Percentiles rank a stretch among this genome's conserved stretches.
These are phyloP conservation scores for Rosalia funebris DNA, from an alignment of 2,888 invertebrate species.

Conservation along the genomic window DNA sequence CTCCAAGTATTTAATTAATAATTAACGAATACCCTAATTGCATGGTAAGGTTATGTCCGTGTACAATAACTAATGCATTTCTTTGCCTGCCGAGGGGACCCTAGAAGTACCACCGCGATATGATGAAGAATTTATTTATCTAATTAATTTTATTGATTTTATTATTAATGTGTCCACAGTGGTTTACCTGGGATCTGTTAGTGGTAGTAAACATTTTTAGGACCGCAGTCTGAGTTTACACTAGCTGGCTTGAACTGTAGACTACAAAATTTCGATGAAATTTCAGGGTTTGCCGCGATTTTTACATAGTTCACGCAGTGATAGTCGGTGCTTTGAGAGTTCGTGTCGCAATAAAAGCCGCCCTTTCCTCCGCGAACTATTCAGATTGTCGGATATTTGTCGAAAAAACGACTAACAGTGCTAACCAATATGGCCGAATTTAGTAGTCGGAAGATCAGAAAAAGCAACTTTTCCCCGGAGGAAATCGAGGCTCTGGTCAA, in stretches of 20 bases:
- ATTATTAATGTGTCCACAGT: constrained; percentile 5
- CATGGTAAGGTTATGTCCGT: constrained; percentile 38
- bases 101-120: not conserved
- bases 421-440: constrained; percentile 51
- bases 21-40: not conserved
- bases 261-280: not conserved
- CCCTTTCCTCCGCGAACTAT: not conserved
- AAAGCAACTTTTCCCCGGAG: constrained; percentile 54
- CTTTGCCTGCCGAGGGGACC: not conserved
- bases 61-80: constrained; percentile 19
- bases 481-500: constrained; percentile 52
- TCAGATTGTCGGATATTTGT: not conserved
- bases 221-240: constrained; percentile 30
- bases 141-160: constrained; percentile 9
- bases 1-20: not conserved
- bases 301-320: not conserved
- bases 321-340: not conserved
- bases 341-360: not conserved
- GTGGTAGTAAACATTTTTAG: constrained; percentile 31
- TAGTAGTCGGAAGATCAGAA: constrained; percentile 46
- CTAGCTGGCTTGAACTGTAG: constrained; percentile 12
- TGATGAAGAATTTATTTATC: not conserved
- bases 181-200: constrained; percentile 7
- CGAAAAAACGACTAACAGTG: constrained; percentile 30
- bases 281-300: not conserved